Evolutionary conservation across 2,888 invertebrate species (phyloP).

Genomic region (Philopedon plagiatum): DNA sequence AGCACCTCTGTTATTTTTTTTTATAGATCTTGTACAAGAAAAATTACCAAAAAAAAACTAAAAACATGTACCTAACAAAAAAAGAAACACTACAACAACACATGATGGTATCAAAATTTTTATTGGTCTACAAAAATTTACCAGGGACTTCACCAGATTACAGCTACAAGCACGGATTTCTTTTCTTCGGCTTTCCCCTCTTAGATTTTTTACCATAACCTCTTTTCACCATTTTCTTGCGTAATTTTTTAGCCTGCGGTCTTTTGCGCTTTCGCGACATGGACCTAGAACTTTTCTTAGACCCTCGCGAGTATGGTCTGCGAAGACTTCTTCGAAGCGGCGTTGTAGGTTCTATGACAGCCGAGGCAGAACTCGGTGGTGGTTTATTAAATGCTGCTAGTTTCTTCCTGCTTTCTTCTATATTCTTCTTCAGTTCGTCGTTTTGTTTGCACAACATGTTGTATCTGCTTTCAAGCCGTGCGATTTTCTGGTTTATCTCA

Average conservation of each 20-base stretch:
- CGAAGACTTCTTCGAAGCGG: background rate
- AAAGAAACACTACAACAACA: too few relatives aligned
- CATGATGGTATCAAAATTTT: background rate
- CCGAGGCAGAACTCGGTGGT: background rate
- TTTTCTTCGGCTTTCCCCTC: slow-evolving; percentile 1
- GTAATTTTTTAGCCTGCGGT: background rate
- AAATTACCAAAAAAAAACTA: background rate
- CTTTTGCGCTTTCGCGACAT: background rate
- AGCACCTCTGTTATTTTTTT: too few relatives aligned
- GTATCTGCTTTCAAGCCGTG: slow-evolving; percentile 23
- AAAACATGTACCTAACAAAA: too few relatives aligned
- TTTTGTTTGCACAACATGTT: slow-evolving; percentile 18
- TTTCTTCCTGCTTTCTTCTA: slow-evolving; percentile 23
- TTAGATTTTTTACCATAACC: background rate
- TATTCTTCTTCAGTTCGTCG: slow-evolving; percentile 7
- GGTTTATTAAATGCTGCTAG: background rate
- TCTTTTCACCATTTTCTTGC: background rate
- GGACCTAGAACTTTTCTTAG: background rate
- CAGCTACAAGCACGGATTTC: background rate
- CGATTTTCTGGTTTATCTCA: slow-evolving; percentile 33
- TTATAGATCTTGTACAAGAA: too few relatives aligned
- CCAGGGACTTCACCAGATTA: background rate
- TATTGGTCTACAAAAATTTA: background rate
- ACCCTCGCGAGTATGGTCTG: background rate
- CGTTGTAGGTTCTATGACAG: background rate